Percentiles rank a stretch among this genome's conserved stretches.
Conservation (phyloP, 2,113 vertebrate species). For the Antennarius striatus region DNA sequence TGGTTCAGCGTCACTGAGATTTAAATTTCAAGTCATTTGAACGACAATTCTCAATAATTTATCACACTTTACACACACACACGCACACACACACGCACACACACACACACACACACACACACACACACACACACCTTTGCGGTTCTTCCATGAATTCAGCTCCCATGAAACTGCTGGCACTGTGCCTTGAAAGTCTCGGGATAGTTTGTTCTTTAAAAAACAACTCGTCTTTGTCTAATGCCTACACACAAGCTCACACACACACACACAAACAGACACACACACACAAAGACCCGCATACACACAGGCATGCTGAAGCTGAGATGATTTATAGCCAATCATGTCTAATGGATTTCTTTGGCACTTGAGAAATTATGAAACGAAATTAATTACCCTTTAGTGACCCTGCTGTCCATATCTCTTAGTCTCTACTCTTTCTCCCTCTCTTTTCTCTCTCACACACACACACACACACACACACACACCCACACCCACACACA, state of each 20-base stretch:
- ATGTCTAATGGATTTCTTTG: constrained; percentile 79
- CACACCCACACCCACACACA: constrained; percentile 6
- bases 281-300: constrained; percentile 8
- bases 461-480: constrained; percentile 1
- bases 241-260: neutral
- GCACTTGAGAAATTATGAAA: constrained; percentile 80
- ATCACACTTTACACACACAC: neutral
- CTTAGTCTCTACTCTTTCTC: constrained; percentile 26
- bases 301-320: constrained; percentile 26
- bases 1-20: constrained; percentile 44
- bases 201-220: constrained; percentile 48
- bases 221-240: constrained; percentile 21
- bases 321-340: constrained; percentile 80
- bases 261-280: constrained; percentile 15
- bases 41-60: constrained; percentile 35
- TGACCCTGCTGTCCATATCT: constrained; percentile 75
- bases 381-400: constrained; percentile 82
- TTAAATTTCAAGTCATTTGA: constrained; percentile 44
- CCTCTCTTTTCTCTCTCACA: constrained; percentile 4
- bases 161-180: constrained; percentile 19
- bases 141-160: constrained; percentile 16
- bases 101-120: constrained; percentile 7
- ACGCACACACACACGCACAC: constrained; percentile 9
- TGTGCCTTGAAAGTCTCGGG: constrained; percentile 31
- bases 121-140: neutral